Percentiles rank a stretch among this genome's conserved stretches.
Conservation (phyloP, 2,797 vertebrate species). For the Eulemur coronatus region DNA sequence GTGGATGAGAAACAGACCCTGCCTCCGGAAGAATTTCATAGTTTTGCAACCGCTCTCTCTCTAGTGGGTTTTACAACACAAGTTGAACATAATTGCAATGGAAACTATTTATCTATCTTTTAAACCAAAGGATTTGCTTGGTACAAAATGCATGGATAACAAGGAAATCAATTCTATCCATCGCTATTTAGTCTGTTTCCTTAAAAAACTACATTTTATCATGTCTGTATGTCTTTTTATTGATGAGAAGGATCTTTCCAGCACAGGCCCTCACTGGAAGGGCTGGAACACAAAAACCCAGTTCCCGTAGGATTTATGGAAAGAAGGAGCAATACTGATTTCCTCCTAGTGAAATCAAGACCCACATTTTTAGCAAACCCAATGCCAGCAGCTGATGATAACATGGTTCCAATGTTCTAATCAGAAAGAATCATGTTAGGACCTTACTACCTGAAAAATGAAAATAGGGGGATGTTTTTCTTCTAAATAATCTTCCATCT, state of each 20-base stretch:
- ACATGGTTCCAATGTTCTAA: not conserved
- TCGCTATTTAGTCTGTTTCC: not conserved
- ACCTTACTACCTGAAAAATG: not conserved
- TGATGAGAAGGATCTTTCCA: not conserved
- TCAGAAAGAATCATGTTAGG: not conserved
- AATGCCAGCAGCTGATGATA: too few species aligned
- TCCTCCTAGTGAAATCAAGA: not conserved
- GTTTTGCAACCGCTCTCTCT: not conserved
- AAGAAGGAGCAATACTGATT: not conserved
- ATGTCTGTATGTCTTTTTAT: not conserved
- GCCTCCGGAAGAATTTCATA: not conserved
- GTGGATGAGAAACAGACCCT: not conserved
- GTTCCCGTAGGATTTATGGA: fast-evolving
- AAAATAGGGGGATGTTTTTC: not conserved
- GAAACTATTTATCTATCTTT: not conserved
- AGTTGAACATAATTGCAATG: not conserved
- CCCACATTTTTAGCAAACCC: not conserved
- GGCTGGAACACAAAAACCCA: not conserved
- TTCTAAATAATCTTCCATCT: too few species aligned
- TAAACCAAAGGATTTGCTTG: not conserved
- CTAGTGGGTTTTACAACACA: not conserved
- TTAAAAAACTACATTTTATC: not conserved
- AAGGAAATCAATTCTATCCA: not conserved
- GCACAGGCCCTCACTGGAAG: fast-evolving
- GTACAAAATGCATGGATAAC: not conserved